A percentile compares a stretch with the other conserved stretches of the same genome.
Conservation (phyloP, 1,140 invertebrate genomes). For the Caerostris darwini region DNA sequence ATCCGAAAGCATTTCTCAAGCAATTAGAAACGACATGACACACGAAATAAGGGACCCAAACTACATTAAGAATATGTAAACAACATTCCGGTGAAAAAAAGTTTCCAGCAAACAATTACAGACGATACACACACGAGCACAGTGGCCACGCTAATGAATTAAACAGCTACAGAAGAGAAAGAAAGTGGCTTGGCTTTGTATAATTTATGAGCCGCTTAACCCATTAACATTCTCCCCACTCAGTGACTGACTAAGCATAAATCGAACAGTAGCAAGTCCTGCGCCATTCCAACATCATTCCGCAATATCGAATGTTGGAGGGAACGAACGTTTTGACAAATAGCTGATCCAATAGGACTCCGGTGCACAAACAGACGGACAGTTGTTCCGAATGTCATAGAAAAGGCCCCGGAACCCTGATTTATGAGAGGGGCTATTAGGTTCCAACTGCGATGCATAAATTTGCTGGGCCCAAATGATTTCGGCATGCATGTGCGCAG, state of each 20-base stretch:
- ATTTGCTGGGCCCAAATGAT: slow-evolving; percentile 67
- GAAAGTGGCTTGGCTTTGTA: not conserved
- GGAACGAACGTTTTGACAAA: slow-evolving; percentile 59
- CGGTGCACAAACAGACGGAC: slow-evolving; percentile 54
- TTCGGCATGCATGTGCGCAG: slow-evolving; percentile 14
- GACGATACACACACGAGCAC: not conserved
- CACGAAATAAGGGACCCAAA: no score
- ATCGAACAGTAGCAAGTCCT: slow-evolving; percentile 19
- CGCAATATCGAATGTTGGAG: not conserved
- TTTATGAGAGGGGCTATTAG: slow-evolving; percentile 72
- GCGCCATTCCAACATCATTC: not conserved
- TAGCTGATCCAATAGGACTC: slow-evolving; percentile 45
- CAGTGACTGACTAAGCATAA: slow-evolving; percentile 14
- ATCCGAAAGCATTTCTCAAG: no score
- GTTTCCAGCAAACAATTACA: no score
- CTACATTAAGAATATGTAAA: no score
- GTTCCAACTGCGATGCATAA: slow-evolving; percentile 68
- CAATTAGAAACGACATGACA: no score
- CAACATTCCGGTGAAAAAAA: no score
- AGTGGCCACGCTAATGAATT: not conserved
- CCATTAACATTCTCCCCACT: slow-evolving; percentile 15
- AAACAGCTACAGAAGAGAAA: not conserved
- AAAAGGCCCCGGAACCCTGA: slow-evolving; percentile 69
- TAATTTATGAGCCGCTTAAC: not conserved
- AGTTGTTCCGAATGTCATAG: slow-evolving; percentile 61